Percentiles rank a stretch among this genome's conserved stretches.
phyloP scores from a whole-genome alignment of 2,888 invertebrate species.

The Physocephala rufipes region DNA sequence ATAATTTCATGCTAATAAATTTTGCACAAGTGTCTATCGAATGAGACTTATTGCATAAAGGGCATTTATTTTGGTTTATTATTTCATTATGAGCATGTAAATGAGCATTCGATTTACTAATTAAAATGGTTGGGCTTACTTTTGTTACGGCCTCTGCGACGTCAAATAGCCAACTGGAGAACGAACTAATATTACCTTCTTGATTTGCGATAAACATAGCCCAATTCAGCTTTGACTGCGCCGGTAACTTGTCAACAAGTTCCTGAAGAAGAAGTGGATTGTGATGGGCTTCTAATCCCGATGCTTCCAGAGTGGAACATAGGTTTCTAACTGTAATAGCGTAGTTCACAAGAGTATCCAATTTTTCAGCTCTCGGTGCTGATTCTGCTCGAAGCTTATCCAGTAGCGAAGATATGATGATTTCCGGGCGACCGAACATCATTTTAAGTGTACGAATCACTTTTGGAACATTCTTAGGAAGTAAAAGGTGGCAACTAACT shows the following conservation, averaged over 20 bases:
- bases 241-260: constrained; percentile 40
- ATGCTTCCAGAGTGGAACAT: constrained; percentile 36
- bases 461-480: constrained; percentile 21
- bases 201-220: constrained; percentile 13
- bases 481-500: background rate
- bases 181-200: no score
- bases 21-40: background rate
- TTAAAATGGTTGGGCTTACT: no score
- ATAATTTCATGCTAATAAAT: no score
- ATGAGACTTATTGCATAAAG: background rate
- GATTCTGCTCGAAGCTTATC: background rate
- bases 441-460: constrained; percentile 18
- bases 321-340: no score
- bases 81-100: background rate
- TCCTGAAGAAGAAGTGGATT: constrained; percentile 40
- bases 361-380: no score
- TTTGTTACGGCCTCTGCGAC: no score
- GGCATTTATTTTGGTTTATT: background rate
- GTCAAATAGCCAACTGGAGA: no score
- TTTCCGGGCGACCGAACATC: constrained; percentile 22
- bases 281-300: constrained; percentile 32
- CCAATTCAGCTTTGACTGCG: constrained; percentile 39
- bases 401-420: no score
- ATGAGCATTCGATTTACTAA: background rate
- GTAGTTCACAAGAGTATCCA: no score